Evolutionary conservation across 2,113 vertebrate genomes (phyloP), one percentile per base, ranked within the genome.

Genomic region (Machaerirhynchus nigripectus): DNA sequence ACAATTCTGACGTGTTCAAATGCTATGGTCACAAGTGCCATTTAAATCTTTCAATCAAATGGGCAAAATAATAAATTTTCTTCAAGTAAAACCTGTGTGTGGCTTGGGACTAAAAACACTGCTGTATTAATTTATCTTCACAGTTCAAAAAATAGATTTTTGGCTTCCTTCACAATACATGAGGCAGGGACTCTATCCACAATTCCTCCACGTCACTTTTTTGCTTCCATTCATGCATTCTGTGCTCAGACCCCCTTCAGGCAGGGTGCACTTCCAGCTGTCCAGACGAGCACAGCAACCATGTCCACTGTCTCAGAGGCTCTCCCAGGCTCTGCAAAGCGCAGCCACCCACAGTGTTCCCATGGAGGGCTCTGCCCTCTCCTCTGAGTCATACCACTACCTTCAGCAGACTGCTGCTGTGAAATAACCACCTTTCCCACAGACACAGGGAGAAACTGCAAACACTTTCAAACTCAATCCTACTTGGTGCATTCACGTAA

Each of bases 351-450:
- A 88, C 83, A 4, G 68, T 2, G 87, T 77, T 96, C 87, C 70
- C 88, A 89, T 3, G 1, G 55, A 74, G 42, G 16, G 59, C 59
- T 95, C n/a, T 88, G 82, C 17, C 79, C 35, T 69, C 94, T 57
- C 12, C 57, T 57, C 85, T 95, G 90, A 96, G 26, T 95, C 94
- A 92, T 8, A 8, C 55, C 84, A 76, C 79, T 93, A 91, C 92
- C 86, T 79, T 91, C 80, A 74, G 68, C 85, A 78, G 50, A 16
- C 56, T 27, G 46, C 21, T 76, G 55, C 39, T 67, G 5, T 19
- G n/a, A 44, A 80, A 75, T 30, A 82, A 74, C 47, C 71, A 93
- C 85, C 71, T 78, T 90, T 86, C 70, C 82, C 85, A 90, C 71
- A 93, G 42, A 44, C 64, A 52, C 5, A 3, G 33, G 55, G 17